Conservation (phyloP, 1,140 invertebrate species). For the Saccostrea cuccullata region DNA sequence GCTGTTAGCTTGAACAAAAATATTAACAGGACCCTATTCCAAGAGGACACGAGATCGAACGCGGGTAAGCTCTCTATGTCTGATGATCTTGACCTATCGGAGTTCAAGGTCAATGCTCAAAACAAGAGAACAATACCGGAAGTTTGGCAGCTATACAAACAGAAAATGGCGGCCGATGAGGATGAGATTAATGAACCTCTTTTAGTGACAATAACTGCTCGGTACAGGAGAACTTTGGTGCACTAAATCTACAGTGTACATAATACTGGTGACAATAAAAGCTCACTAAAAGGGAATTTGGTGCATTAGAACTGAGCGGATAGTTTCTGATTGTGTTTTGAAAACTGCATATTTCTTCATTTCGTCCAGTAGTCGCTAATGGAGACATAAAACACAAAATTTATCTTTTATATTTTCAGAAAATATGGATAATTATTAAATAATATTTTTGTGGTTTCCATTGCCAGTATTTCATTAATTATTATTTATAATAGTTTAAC, state of each 20-base stretch:
- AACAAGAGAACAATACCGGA: not conserved
- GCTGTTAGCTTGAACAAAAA: not conserved
- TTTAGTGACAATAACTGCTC: constrained; percentile 36
- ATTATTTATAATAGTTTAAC: no score
- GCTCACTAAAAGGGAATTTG: constrained; percentile 22
- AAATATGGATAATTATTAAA: no score
- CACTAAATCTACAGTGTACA: not conserved
- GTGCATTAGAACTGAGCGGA: not conserved
- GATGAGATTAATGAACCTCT: not conserved
- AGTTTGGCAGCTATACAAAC: constrained; percentile 11
- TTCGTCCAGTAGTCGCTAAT: no score
- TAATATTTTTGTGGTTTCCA: no score
- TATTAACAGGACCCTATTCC: not conserved
- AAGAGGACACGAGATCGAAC: not conserved
- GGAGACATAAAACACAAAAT: no score
- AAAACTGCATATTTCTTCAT: no score
- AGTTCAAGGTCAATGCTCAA: constrained; percentile 9
- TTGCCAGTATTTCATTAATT: no score
- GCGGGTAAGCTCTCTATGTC: not conserved
- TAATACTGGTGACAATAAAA: constrained; percentile 28
- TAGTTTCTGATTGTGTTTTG: no score
- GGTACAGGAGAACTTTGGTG: constrained; percentile 38
- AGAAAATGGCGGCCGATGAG: not conserved
- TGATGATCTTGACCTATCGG: not conserved
- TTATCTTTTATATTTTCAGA: no score